Evolutionary conservation across 2,888 invertebrate genomes (phyloP), one percentile per base, ranked within the genome.

Genomic region (Alloscopus bannaensis): DNA sequence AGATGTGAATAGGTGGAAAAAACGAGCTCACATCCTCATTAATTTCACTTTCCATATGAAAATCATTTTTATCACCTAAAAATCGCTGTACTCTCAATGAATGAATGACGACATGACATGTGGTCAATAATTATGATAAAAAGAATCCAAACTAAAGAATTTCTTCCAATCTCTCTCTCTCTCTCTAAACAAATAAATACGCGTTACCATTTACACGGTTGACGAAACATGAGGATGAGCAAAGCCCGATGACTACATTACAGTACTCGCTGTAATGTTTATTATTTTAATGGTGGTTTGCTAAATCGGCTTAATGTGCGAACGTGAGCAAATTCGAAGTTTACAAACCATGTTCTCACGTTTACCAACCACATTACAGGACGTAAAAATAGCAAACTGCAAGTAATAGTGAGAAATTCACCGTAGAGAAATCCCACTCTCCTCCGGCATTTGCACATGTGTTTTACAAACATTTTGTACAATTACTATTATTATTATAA

Each of bases 131-230:
- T 47, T n/a, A n/a, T 47, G 47, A 47, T 6, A 47, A 47, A 11
- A 47, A 11, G 18, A n/a, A 3, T 47, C n/a, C 47, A 11, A 11
- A 6, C 52, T 52, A 22, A 22, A 3, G 20, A 24, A 22, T 24
- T 22, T 20, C 52, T 26, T 52, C 20, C 13, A 52, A 52, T 52
- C 4, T 22, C 20, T 52, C 4, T 70, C 59, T 70, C 69, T 29
- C 69, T 59, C 40, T 45, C 42, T 29, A n/a, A n/a, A n/a, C n/a
- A n/a, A n/a, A n/a, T n/a, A n/a, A n/a, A n/a, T n/a, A n/a, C n/a
- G n/a, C 60, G 72, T 72, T 72, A 72, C 72, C 62, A 64, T 72
- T 72, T 72, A 72, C 72, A 72, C 72, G 72, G 72, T 72, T 59
- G 59, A 59, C 59, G 59, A 59, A 59, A 59, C 31, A 29, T 20